Conservation (phyloP, 1,140 invertebrate species). For the Brachystomella parvula region DNA sequence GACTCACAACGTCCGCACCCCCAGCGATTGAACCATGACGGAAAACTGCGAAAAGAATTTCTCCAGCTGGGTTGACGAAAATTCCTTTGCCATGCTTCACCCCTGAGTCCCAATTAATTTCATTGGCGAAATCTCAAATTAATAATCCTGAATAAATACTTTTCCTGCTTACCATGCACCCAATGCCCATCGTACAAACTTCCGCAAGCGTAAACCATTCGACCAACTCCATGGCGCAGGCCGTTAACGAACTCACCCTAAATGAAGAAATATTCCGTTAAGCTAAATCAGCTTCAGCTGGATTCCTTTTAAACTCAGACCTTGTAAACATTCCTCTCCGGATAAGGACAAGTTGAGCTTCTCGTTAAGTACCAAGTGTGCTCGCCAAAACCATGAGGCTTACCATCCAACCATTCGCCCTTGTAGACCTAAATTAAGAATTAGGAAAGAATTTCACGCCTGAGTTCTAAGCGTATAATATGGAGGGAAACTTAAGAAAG, state of each 20-base stretch:
- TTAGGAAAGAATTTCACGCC: not conserved
- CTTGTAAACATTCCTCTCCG: slow-evolving; percentile 22
- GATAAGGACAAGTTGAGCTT: slow-evolving; percentile 9
- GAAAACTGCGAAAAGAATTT: slow-evolving; percentile 23
- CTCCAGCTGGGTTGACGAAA: slow-evolving; percentile 29
- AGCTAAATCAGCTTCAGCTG: not conserved
- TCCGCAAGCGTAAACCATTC: slow-evolving; percentile 32
- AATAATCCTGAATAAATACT: not conserved
- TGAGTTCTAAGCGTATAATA: not conserved
- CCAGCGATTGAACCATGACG: slow-evolving; percentile 15
- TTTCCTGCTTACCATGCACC: slow-evolving; percentile 22
- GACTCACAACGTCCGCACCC: slow-evolving; percentile 13
- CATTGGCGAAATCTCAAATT: not conserved
- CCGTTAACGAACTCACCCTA: slow-evolving; percentile 23
- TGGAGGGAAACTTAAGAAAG: no score
- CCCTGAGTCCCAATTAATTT: not conserved
- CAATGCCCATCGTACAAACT: slow-evolving; percentile 30
- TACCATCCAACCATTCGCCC: slow-evolving; percentile 27
- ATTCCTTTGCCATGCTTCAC: slow-evolving; percentile 21
- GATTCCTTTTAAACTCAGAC: not conserved
- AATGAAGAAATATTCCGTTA: not conserved
- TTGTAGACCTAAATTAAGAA: slow-evolving; percentile 22
- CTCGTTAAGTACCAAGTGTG: slow-evolving; percentile 32
- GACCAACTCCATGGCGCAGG: slow-evolving; percentile 28
- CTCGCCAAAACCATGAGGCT: slow-evolving; percentile 24